Evolutionary conservation across 2,888 invertebrate genomes (phyloP), one percentile per base, ranked within the genome.

Genomic region (Saturnia pavonia): DNA sequence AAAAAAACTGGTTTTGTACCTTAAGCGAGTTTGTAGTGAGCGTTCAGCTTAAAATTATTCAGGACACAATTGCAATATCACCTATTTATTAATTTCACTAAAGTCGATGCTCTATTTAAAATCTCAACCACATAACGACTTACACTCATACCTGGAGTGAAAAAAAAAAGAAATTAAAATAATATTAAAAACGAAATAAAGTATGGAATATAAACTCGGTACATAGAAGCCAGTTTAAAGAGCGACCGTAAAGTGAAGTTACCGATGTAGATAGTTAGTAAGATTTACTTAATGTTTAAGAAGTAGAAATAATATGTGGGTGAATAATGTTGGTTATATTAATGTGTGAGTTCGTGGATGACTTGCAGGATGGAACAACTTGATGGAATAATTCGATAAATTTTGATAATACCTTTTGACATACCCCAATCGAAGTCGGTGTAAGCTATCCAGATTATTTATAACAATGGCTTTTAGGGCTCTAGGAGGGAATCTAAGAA

Each of bases 61-160:
- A 67, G 83, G 83, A 86, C 85, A 83, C 76, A 87, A 88, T 88
- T 88, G 87, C 86, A 89, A 89, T 89, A 86, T 83, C 84, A 86
- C 82, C 81, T 80, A 79, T 40, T 71, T n/a, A 40, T 40, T 71
- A 79, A 82, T 82, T 84, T 82, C 85, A 78, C 82, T 82, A 83
- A 75, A 80, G 82, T 75, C 79, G 83, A 74, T 83, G 82, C 76
- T 77, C 78, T 72, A 72, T 74, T 72, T 73, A 78, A 77, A 77
- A 86, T 91, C 54, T 54, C 91, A 93, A 89, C 91, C 93, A 91
- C 93, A 93, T 78, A 94, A 88, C 74, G 92, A 89, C 82, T 85
- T 91, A 91, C 93, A 93, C 82, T 94, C 93, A 90, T 93, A 93
- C 93, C 93, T 93, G 91, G 77, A 83, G 83, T 78, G 77, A 77